phyloP scores from a whole-genome alignment of 2,888 invertebrate species.

The Pherbina coryleti region DNA sequence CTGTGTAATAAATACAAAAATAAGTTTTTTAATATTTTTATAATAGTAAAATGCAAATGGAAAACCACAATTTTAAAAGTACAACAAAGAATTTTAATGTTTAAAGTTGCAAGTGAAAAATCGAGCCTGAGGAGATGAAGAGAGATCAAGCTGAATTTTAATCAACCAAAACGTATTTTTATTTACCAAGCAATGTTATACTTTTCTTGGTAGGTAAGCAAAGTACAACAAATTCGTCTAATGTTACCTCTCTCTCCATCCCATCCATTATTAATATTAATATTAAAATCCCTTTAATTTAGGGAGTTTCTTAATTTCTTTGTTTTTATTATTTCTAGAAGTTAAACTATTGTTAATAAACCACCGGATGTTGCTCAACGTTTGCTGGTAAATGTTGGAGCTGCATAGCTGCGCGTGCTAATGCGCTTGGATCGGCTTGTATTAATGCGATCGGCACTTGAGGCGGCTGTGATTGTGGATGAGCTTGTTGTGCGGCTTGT shows the following conservation, averaged over 20 bases:
- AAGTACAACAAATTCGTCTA: too few relatives aligned
- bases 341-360: constrained; percentile 66
- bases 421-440: constrained; percentile 64
- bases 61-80: constrained; percentile 7
- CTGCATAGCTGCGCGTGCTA: constrained; percentile 69
- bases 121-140: too few relatives aligned
- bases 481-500: constrained; percentile 55
- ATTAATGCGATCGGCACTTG: constrained; percentile 68
- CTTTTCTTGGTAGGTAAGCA: too few relatives aligned
- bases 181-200: too few relatives aligned
- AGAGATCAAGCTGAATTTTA: too few relatives aligned
- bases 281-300: constrained; percentile 2
- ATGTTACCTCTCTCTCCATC: too few relatives aligned
- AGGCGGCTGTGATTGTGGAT: constrained; percentile 62
- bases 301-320: constrained; percentile 3
- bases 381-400: constrained; percentile 68
- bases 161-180: too few relatives aligned
- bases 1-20: constrained; percentile 32
- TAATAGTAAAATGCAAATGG: constrained; percentile 27
- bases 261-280: not conserved
- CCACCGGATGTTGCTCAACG: constrained; percentile 69
- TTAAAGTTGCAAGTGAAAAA: too few relatives aligned
- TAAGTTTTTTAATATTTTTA: not conserved
- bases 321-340: constrained; percentile 41
- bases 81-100: too few relatives aligned